A percentile compares a stretch with the other conserved stretches of the same genome.
Conservation (phyloP, 2,888 invertebrate species). For the Callimorpha dominula region DNA sequence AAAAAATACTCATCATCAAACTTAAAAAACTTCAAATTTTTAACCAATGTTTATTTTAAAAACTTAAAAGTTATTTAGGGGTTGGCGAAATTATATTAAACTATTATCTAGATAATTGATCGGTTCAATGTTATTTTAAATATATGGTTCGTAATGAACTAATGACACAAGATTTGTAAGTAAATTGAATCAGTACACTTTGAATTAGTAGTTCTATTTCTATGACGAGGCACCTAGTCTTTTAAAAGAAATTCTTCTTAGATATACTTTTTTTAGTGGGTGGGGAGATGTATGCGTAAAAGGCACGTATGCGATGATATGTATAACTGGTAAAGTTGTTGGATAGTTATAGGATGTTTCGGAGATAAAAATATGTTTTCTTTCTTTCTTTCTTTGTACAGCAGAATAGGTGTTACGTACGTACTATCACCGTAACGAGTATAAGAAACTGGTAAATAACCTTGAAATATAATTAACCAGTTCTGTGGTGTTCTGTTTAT, state of each 20-base stretch:
- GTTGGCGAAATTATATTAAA: not conserved
- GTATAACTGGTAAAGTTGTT: slow-evolving; percentile 49
- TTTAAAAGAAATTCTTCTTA: slow-evolving; percentile 64
- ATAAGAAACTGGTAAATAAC: not conserved
- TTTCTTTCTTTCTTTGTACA: too few species aligned
- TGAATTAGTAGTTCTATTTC: slow-evolving; percentile 61
- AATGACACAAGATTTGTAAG: not conserved
- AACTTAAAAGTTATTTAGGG: not conserved
- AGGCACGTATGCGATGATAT: slow-evolving; percentile 56
- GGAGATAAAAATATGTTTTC: too few species aligned
- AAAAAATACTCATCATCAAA: not conserved
- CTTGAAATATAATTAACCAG: not conserved
- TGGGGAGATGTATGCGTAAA: slow-evolving; percentile 55
- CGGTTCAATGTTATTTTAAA: not conserved
- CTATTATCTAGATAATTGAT: not conserved
- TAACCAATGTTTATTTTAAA: not conserved
- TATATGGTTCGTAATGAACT: not conserved
- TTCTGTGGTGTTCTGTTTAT: not conserved
- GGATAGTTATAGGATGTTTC: too few species aligned
- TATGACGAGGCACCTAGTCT: slow-evolving; percentile 68
- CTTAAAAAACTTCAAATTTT: not conserved
- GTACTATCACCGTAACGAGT: not conserved
- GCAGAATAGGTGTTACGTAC: not conserved
- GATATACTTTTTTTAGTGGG: slow-evolving; percentile 62
- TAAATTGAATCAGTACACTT: slow-evolving; percentile 43